Conservation (phyloP, 2,797 vertebrate species). For the Sandelia bainsii region DNA sequence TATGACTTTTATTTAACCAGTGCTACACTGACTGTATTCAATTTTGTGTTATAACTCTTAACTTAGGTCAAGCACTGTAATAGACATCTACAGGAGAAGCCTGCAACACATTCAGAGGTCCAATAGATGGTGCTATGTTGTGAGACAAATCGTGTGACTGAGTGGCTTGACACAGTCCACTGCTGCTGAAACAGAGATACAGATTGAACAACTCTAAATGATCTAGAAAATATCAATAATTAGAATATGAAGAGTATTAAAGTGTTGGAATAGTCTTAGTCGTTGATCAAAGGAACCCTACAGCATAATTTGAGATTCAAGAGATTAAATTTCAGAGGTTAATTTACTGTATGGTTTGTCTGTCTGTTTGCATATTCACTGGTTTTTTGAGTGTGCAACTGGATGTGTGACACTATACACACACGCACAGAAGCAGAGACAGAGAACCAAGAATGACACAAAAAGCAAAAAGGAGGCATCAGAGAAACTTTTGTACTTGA, state of each 20-base stretch:
- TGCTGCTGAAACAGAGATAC: slow-evolving; percentile 13
- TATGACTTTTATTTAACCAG: not conserved
- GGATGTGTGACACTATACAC: slow-evolving; percentile 20
- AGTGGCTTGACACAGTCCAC: slow-evolving; percentile 1
- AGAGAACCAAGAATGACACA: slow-evolving; percentile 10
- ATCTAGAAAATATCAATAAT: slow-evolving; percentile 20
- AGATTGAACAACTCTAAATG: slow-evolving; percentile 2
- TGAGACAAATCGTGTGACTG: slow-evolving; percentile 63
- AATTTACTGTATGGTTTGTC: slow-evolving; percentile 3
- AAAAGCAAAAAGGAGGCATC: slow-evolving; percentile 54
- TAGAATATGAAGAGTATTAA: not conserved
- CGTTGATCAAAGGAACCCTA: not conserved
- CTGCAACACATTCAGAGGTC: slow-evolving; percentile 65
- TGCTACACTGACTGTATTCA: not conserved
- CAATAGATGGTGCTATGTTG: slow-evolving; percentile 82
- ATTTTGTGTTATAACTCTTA: too few species aligned
- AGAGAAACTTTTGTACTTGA: slow-evolving; percentile 75
- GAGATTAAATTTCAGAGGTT: slow-evolving; percentile 2
- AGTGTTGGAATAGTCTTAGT: not conserved
- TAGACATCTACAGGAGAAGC: not conserved
- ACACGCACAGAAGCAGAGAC: slow-evolving; percentile 13
- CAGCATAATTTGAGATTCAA: not conserved
- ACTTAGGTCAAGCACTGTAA: too few species aligned
- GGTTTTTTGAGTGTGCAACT: slow-evolving; percentile 20
- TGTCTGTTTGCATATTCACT: slow-evolving; percentile 38